Evolutionary conservation across 2,888 invertebrate species (phyloP), one percentile per base, ranked within the genome.

Genomic region (Meiosimyza decipiens): DNA sequence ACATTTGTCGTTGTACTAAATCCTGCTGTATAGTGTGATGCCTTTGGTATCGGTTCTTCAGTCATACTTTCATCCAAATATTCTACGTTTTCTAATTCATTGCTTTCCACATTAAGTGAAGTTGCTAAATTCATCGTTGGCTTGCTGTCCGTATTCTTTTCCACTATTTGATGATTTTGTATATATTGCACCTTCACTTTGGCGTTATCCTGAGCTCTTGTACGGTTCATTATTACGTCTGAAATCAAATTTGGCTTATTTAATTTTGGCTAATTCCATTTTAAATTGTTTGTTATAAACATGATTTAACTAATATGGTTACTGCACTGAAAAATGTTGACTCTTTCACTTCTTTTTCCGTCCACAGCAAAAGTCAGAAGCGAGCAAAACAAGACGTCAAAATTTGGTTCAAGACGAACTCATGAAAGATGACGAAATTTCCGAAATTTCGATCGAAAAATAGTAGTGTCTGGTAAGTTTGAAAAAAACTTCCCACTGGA

Each of bases 141-240:
- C 28, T 28, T 11, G 15, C 1, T 18, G 11, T 7, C n/a, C 15
- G 28, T 49, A 63, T 49, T 60, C 71, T 64, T 64, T 33, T 49
- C 57, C 63, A 65, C 52, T 13, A 55, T 55, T 18, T 67, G 63
- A 57, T 62, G 65, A 50, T 66, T 73, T 65, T 76, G 74, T 18
- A 78, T 77, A 52, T 74, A 77, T 73, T 78, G 77, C 3, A 78
- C 78, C 13, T 76, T 75, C 7, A 78, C 76, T 74, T 78, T 78
- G 12, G 74, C 73, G 60, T 74, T 77, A 12, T 52, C 60, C 28
- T 70, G 72, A n/a, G 47, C 50, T 9, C 22, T 3, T 6, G 49
- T 22, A 11, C 11, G 57, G 15, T 28, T 40, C 40, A 40, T 13
- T 4, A 40, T 22, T 57, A 9, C 6, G 49, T 64, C 71, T 68